phyloP scores from a whole-genome alignment of 1,140 invertebrate species.

The Orius insidiosus region DNA sequence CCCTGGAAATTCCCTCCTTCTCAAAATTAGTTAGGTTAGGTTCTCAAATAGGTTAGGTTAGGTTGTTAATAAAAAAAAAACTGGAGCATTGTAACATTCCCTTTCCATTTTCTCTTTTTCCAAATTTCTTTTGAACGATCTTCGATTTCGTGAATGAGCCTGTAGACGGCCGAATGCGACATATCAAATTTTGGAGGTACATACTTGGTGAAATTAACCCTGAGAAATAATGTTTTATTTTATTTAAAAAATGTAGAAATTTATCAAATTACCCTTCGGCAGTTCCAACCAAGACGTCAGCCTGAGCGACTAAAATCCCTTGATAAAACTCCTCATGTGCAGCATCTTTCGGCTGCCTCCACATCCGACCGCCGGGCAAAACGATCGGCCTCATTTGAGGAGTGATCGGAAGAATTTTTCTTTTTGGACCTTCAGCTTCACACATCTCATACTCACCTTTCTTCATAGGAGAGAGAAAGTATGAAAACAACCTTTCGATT shows the following conservation, averaged over 20 bases:
- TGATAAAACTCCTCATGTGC: constrained; percentile 61
- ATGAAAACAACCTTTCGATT: too few relatives aligned
- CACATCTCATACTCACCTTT: constrained; percentile 10
- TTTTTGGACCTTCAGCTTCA: constrained; percentile 10
- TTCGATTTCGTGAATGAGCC: constrained; percentile 21
- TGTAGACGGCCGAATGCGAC: constrained; percentile 21
- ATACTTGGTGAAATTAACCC: constrained; percentile 23
- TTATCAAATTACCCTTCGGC: constrained; percentile 48
- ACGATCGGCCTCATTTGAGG: constrained; percentile 37
- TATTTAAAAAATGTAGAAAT: not conserved
- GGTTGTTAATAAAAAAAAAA: constrained; percentile 12
- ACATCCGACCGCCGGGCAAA: constrained; percentile 48
- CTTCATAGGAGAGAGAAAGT: constrained; percentile 4
- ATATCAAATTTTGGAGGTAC: constrained; percentile 22
- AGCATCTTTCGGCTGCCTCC: constrained; percentile 55
- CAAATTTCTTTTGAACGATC: constrained; percentile 14
- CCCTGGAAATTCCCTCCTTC: too few relatives aligned
- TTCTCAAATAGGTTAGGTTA: too few relatives aligned
- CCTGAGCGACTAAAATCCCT: constrained; percentile 51
- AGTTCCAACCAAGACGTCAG: constrained; percentile 56
- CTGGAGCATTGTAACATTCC: too few relatives aligned
- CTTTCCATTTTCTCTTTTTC: not conserved
- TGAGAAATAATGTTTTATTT: constrained; percentile 6
- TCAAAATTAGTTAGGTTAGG: too few relatives aligned
- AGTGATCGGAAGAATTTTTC: constrained; percentile 28